Base-by-base conservation (phyloP, 2,113 vertebrate species). In the Neopipo cinnamomea region DNA sequence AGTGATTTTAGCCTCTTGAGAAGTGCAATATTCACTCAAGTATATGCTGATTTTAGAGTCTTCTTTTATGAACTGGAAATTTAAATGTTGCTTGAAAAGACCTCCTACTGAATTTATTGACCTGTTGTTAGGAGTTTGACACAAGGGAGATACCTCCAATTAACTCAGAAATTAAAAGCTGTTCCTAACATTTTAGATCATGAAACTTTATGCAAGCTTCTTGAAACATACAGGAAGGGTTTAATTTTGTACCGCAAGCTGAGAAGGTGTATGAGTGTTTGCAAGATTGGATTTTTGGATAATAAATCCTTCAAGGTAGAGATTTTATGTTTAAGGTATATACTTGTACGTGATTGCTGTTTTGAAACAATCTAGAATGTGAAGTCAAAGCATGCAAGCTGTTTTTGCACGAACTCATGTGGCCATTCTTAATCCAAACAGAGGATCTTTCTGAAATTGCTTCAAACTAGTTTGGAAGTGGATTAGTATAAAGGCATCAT, bases 21-120 rank as follows among this genome's bases (percentile, higher is more conserved):
- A 91, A 88, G 63, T 70, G 49, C 71, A 85, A 31, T 65, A 59
- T 15, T 93, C 81, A 81, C 63, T 92, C 49, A 56, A 87, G 93
- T 95, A 70, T 79, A 42, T 74, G 59, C 71, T 80, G 37, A 61
- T 90, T 88, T 93, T 71, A 62, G 72, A 79, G 19, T 77, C 85
- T 87, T 85, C 50, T 75, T 14, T 56, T 85, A 61, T 90, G 88
- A 55, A 55, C 31, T 78, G 31, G 88, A 92, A 84, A 94, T 93
- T 80, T 95, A 94, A 82, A 85, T 89, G 89, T 23, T 86, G 44
- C 52, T 89, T 94, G 74, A 90, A 85, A 88, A 93, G 55, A 31
- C 58, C 42, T 97, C 58, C 81, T 93, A 47, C 63, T 80, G 92
- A 95, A 90, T 91, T 56, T 86, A 91, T 77, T 89, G 91, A 84